A percentile compares a stretch with the other conserved stretches of the same genome.
Evolutionary conservation across 1,140 invertebrate genomes (phyloP).

Genomic region (Popillia japonica): DNA sequence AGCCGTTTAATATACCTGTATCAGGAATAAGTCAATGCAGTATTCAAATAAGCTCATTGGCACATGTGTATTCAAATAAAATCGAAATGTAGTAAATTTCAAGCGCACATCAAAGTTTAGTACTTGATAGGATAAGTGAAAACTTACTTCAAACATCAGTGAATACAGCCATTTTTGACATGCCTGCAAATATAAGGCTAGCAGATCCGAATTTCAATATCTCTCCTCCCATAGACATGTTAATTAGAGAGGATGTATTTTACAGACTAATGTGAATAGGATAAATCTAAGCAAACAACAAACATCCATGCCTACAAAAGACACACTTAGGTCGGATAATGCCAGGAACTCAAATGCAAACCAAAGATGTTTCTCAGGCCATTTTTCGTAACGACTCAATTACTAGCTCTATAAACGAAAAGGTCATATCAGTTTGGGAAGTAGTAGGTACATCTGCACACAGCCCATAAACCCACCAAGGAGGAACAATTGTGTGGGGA

Average conservation of each 20-base stretch:
- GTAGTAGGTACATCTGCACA: neutral
- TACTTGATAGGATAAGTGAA: neutral
- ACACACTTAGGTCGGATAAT: neutral
- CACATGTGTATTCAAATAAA: no score
- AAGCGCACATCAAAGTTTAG: no score
- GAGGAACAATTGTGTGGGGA: neutral
- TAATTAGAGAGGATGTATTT: constrained; percentile 44
- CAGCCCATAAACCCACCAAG: neutral
- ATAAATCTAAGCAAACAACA: constrained; percentile 37
- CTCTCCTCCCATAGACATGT: constrained; percentile 38
- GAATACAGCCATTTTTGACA: neutral
- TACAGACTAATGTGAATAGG: constrained; percentile 45
- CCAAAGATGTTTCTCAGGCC: neutral
- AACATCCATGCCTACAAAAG: neutral
- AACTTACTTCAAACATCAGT: neutral
- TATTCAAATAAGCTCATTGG: no score
- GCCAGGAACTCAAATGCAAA: neutral
- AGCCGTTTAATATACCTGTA: no score
- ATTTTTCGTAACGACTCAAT: neutral
- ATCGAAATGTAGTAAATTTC: no score
- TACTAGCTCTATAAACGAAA: neutral
- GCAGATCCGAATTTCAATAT: constrained; percentile 39
- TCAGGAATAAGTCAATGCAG: no score
- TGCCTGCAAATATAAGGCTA: constrained; percentile 38
- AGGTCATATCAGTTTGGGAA: neutral